A percentile compares a stretch with the other conserved stretches of the same genome.
These are phyloP conservation scores for Tillus elongatus DNA, from an alignment of 2,888 invertebrate genomes.

Conservation along the genomic window DNA sequence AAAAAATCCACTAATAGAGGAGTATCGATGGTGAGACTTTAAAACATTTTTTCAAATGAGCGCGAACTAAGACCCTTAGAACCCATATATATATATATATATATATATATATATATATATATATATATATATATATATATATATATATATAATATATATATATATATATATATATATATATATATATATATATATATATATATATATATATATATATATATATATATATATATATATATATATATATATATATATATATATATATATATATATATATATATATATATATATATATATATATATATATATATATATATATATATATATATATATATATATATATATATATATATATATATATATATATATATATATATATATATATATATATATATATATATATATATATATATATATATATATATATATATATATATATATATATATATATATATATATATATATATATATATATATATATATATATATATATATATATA, in stretches of 20 bases:
- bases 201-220: constrained; percentile 8
- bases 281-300: too few species aligned
- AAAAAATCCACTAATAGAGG: too few species aligned
- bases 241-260: neutral
- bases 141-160: neutral
- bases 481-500: too few species aligned
- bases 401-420: neutral
- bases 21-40: too few species aligned
- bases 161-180: constrained; percentile 5
- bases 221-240: constrained; percentile 8
- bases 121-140: constrained; percentile 3
- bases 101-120: constrained; percentile 4
- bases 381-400: constrained; percentile 5
- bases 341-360: constrained; percentile 5
- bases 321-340: constrained; percentile 5
- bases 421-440: too few species aligned
- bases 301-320: neutral
- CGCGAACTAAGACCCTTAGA: too few species aligned
- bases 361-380: constrained; percentile 5
- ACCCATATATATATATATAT: too few species aligned
- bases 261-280: too few species aligned
- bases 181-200: constrained; percentile 8
- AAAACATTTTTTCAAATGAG: too few species aligned
- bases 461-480: too few species aligned
- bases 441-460: too few species aligned